Conservation (phyloP, 2,113 vertebrate species). For the Aphelocoma coerulescens region DNA sequence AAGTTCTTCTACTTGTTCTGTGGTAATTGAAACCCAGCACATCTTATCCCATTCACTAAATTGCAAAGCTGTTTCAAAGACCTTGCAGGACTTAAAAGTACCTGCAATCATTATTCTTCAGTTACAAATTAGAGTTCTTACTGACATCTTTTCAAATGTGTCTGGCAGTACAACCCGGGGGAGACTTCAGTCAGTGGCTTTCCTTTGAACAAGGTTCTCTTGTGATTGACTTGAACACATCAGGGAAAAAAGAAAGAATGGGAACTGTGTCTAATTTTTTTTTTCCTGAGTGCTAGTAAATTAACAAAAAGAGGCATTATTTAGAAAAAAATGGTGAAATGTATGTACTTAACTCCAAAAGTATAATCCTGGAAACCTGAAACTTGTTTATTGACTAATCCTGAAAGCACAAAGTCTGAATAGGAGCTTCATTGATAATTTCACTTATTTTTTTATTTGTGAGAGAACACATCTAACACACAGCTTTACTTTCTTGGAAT, state of each 20-base stretch:
- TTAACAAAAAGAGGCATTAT: background rate
- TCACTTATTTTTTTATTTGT: background rate
- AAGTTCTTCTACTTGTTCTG: background rate
- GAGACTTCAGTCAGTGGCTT: background rate
- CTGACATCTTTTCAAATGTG: background rate
- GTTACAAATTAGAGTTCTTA: background rate
- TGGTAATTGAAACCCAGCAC: background rate
- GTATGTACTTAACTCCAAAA: background rate
- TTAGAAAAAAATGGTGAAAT: background rate
- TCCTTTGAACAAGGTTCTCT: background rate
- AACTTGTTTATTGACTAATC: background rate
- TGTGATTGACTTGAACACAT: background rate
- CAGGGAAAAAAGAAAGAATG: background rate
- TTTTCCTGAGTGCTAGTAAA: background rate
- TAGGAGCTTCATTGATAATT: background rate
- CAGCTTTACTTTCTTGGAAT: background rate
- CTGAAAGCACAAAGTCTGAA: background rate
- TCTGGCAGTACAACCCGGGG: background rate
- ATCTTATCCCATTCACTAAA: background rate
- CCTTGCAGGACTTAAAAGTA: background rate
- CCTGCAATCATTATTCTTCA: background rate
- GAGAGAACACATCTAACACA: background rate
- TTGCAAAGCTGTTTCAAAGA: background rate
- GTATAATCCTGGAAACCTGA: background rate
- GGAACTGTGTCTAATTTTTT: background rate